These are phyloP conservation scores for Drosophila anomalipes DNA, from an alignment of 2,888 invertebrate species.

Conservation along the genomic window DNA sequence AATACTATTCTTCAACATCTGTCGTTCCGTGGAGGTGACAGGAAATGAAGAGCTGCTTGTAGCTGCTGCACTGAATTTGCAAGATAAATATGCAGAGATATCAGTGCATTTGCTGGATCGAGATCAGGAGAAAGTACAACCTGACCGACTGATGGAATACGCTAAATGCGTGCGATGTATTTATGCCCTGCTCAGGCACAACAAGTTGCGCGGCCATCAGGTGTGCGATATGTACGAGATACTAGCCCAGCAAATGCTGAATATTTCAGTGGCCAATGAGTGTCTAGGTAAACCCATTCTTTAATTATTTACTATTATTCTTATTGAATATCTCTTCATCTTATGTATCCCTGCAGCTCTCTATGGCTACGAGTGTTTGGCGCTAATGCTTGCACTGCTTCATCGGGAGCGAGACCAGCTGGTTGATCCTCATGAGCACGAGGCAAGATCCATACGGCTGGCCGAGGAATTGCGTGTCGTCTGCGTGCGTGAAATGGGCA, in stretches of 20 bases:
- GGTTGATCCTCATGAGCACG: slow-evolving; percentile 7
- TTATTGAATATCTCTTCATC: not conserved
- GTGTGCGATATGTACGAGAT: slow-evolving; percentile 44
- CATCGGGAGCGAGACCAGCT: slow-evolving; percentile 14
- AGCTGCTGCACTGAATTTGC: slow-evolving; percentile 24
- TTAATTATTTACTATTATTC: too few relatives aligned
- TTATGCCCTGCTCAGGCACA: slow-evolving; percentile 30
- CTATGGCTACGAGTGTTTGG: slow-evolving; percentile 62
- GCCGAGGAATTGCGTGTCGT: slow-evolving; percentile 27
- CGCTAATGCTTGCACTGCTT: slow-evolving; percentile 48
- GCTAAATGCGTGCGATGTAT: slow-evolving; percentile 40
- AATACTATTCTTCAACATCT: slow-evolving; percentile 46
- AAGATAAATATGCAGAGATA: slow-evolving; percentile 21
- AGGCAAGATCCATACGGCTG: slow-evolving; percentile 12
- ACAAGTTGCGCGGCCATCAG: slow-evolving; percentile 37
- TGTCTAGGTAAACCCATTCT: slow-evolving; percentile 31
- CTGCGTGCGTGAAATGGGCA: slow-evolving; percentile 42
- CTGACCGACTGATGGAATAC: slow-evolving; percentile 33
- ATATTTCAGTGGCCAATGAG: slow-evolving; percentile 1
- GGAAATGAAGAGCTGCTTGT: slow-evolving; percentile 39
- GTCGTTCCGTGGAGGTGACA: slow-evolving; percentile 48
- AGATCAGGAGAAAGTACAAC: not conserved
- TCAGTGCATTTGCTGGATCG: slow-evolving; percentile 6
- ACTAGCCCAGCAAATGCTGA: slow-evolving; percentile 39
- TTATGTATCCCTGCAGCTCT: slow-evolving; percentile 20